Evolutionary conservation across 2,113 vertebrate genomes (phyloP).

Genomic region (Chamaetylas fuelleborni): DNA sequence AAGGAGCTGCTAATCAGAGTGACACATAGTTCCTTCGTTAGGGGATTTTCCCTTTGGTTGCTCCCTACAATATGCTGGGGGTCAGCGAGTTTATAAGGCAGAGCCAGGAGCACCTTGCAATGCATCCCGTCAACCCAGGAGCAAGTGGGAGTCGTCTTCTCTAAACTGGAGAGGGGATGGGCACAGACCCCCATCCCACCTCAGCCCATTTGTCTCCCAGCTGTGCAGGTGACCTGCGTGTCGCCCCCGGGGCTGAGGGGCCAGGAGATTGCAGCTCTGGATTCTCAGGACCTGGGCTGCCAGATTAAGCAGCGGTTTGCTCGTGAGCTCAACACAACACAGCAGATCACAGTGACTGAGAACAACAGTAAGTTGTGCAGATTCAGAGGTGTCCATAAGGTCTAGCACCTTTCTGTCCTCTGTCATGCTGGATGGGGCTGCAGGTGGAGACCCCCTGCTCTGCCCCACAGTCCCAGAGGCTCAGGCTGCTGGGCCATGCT

Average conservation of each 20-base stretch:
- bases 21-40: not conserved
- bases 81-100: accelerated
- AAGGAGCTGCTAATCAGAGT: not conserved
- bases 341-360: not conserved
- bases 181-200: not conserved
- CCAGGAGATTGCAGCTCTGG: not conserved
- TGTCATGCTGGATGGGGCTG: accelerated
- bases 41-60: not conserved
- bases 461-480: not conserved
- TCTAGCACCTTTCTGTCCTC: not conserved
- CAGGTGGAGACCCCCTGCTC: not conserved
- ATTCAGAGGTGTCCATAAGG: accelerated
- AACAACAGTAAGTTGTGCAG: constrained; percentile 50
- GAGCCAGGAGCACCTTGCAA: not conserved
- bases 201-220: not conserved
- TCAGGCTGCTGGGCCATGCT: accelerated
- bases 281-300: constrained; percentile 30
- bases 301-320: not conserved
- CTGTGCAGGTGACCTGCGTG: not conserved
- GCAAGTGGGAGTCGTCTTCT: accelerated
- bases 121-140: not conserved
- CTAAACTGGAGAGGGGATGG: not conserved
- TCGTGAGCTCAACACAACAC: not conserved
- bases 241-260: not conserved
- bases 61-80: not conserved